Evolutionary conservation across 2,797 vertebrate species (phyloP), one percentile per base, ranked within the genome.

Genomic region (Crocodylus rhombifer): DNA sequence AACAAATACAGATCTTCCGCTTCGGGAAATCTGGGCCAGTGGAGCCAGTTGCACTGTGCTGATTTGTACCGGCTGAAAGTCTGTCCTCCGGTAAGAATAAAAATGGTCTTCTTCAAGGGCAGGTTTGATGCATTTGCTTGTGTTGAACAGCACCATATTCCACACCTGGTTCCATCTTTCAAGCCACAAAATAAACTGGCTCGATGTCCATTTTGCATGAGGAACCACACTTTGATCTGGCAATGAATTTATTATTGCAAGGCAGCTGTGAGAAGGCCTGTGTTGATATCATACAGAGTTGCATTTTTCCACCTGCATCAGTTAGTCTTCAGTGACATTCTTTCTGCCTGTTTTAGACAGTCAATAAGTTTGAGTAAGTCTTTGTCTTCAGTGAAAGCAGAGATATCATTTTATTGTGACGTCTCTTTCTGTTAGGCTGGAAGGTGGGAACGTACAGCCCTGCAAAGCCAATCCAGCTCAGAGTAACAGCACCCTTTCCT

Each of bases 381-480:
- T 90, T 92, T 84, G 89, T 79, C 93, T 81, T 90, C 26, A 82
- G 62, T 86, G 63, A 36, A 92, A 51, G 65, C 90, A 77, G 86
- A 14, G 0, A 95, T 90, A 93, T 96, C 87, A 30, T 94, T 93
- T 94, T 58, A 92, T 85, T 84, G 42, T 65, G 81, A 92, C 82
- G 36, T 93, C 93, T 95, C 87, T 89, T 92, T 92, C 89, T 74
- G 89, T 94, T 94, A 88, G 95, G 87, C 92, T 92, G 83, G 79
- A 62, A 80, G 91, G 58, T 89, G 93, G 96, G 95, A 96, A 96
- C 93, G 80, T 88, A 84, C 89, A 93, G 1, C 55, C 28, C 82
- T 97, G 93, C 95, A 92, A 95, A 93, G 93, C 87, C 81, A 92
- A 92, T 87, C 94, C 74, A 74, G 74, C 74, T 87, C 92, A 92